Evolutionary conservation across 2,113 vertebrate species (phyloP).

Genomic region (Puntigrus tetrazona): DNA sequence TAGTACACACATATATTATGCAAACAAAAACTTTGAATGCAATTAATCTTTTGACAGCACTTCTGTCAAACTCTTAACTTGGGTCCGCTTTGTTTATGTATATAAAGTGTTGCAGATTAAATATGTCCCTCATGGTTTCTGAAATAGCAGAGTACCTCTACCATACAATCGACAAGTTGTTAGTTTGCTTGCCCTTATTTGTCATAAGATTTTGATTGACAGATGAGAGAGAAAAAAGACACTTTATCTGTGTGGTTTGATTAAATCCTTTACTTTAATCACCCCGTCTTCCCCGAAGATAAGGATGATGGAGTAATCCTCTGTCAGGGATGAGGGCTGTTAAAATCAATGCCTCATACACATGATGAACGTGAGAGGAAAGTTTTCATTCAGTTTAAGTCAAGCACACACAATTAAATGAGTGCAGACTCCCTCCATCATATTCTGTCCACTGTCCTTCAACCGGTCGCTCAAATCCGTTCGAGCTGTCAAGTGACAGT

Average conservation of each 20-base stretch:
- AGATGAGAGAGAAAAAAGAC: constrained; percentile 1
- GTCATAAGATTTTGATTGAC: constrained; percentile 26
- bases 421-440: constrained; percentile 16
- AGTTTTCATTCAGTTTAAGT: constrained; percentile 38
- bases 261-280: constrained; percentile 67
- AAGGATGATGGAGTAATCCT: constrained; percentile 66
- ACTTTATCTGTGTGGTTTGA: constrained; percentile 39
- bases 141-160: background rate
- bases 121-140: background rate
- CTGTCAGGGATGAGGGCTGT: constrained; percentile 60
- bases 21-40: no score
- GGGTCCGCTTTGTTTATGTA: background rate
- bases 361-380: constrained; percentile 61
- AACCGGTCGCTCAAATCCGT: constrained; percentile 57
- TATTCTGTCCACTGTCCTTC: background rate
- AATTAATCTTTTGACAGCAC: no score
- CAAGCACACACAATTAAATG: constrained; percentile 39
- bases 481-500: constrained; percentile 69
- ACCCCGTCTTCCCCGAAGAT: constrained; percentile 69
- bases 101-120: constrained; percentile 1
- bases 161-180: background rate
- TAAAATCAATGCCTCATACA: constrained; percentile 67
- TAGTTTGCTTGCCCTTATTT: constrained; percentile 9
- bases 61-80: no score
- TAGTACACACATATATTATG: no score